Conservation (phyloP, 30 jellyfish, hydroid and myxozoan species). For the Turritopsis rubra region DNA sequence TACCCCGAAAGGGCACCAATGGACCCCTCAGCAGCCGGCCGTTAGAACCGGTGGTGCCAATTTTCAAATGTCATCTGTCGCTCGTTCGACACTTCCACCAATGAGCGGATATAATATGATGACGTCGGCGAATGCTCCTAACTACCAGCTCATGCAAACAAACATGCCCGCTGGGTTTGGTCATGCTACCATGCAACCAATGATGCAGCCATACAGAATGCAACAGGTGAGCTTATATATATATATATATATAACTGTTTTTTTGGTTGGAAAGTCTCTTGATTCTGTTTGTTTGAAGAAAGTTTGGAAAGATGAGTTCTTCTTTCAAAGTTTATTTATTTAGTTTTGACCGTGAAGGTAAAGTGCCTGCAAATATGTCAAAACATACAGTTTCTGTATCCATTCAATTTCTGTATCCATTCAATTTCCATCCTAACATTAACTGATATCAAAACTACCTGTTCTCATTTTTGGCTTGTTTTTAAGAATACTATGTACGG, state of each 20-base stretch:
- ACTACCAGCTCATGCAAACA: not conserved
- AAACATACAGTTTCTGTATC: too few relatives aligned
- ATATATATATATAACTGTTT: too few relatives aligned
- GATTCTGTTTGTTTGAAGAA: too few relatives aligned
- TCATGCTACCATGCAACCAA: slow-evolving; percentile 16
- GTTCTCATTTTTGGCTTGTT: not conserved
- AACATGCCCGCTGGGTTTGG: too few relatives aligned
- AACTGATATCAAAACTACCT: too few relatives aligned
- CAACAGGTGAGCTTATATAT: not conserved
- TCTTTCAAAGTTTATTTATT: too few relatives aligned
- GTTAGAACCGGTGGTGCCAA: slow-evolving; percentile 88
- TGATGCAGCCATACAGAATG: slow-evolving; percentile 4
- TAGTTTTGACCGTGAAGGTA: not conserved
- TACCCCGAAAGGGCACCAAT: slow-evolving; percentile 73
- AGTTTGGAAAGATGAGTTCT: too few relatives aligned
- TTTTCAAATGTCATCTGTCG: slow-evolving; percentile 47
- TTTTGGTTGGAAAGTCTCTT: too few relatives aligned
- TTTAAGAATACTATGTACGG: slow-evolving; percentile 8
- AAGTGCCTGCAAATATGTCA: too few relatives aligned
- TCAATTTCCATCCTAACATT: too few relatives aligned
- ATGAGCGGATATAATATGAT: slow-evolving; percentile 6
- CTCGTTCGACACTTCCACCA: slow-evolving; percentile 72
- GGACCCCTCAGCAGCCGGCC: slow-evolving; percentile 77
- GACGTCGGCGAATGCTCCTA: not conserved
- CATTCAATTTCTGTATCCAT: too few relatives aligned